Evolutionary conservation across 2,888 invertebrate species (phyloP).

Genomic region (Euzophera pinguis): DNA sequence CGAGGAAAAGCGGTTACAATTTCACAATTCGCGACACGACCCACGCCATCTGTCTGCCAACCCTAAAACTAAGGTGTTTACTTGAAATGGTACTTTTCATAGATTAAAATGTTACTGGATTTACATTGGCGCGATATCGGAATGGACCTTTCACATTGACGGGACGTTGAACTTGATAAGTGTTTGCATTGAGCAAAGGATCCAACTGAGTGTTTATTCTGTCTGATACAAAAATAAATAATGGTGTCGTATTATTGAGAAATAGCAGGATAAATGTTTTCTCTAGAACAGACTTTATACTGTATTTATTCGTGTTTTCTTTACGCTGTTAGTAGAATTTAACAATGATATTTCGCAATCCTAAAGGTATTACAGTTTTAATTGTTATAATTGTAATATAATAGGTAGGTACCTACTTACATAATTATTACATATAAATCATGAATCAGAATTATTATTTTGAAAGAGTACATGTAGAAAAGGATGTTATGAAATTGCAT

Average conservation of each 20-base stretch:
- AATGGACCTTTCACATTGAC: slow-evolving; percentile 27
- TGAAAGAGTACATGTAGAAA: too few species aligned
- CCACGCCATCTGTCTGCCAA: slow-evolving; percentile 30
- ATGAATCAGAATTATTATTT: too few species aligned
- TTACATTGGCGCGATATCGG: slow-evolving; percentile 66
- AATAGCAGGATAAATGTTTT: background rate
- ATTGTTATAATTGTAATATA: too few species aligned
- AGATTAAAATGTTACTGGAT: slow-evolving; percentile 40
- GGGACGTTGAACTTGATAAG: background rate
- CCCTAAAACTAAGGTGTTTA: slow-evolving; percentile 39
- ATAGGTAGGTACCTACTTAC: too few species aligned
- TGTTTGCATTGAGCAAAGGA: slow-evolving; percentile 1
- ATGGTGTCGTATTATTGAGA: background rate
- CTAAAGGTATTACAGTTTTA: too few species aligned
- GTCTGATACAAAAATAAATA: background rate
- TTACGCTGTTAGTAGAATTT: too few species aligned
- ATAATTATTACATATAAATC: too few species aligned
- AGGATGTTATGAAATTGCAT: too few species aligned
- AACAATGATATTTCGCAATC: too few species aligned
- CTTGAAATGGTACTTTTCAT: slow-evolving; percentile 46
- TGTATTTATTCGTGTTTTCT: too few species aligned
- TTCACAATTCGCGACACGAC: slow-evolving; percentile 55
- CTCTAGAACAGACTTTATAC: too few species aligned
- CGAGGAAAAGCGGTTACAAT: slow-evolving; percentile 60
- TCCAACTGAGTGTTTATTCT: background rate